Base-by-base conservation (phyloP, 2,113 vertebrate genomes). In the Odontophorus gujanensis region DNA sequence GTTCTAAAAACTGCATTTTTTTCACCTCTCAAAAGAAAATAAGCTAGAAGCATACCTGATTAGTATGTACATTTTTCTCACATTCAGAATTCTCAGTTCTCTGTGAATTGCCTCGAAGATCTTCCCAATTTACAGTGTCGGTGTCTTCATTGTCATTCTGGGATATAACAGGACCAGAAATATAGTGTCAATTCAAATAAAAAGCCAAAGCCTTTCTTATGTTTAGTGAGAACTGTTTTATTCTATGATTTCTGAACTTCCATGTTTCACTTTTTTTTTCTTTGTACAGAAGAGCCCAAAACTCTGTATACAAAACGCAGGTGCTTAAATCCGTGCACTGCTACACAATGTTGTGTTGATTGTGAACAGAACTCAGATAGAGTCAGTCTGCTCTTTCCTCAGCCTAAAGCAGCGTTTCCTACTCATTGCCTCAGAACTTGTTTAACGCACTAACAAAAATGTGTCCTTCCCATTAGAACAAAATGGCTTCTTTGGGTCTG, bases 21-120 rank as follows among this genome's bases (percentile, higher is more conserved):
- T 42, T 65, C 22, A 51, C 22, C 19, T n/a, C 36, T 51, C 45
- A n/a, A 71, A 9, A 26, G 2, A 38, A 66, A 66, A 74, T 34
- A 38, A 48, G 7, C 20, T 25, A 34, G 40, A 6, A 2, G 5
- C 84, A 7, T 95, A 98, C 97, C 95, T 96, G 89, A 17, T 59
- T 40, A 78, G 14, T 18, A 11, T 50, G 72, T 26, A 43, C 30
- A 4, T 8, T 38, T 22, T 90, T 80, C 30, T 57, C 53, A 18
- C 40, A 93, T 81, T 91, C 90, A n/a, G 32, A 75, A 47, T 20
- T 89, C 72, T 93, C 91, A 4, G 30, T 90, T 77, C 74, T 73
- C 28, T 92, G 16, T 1, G 51, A 75, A 51, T 28, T 53, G 47
- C 91, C 87, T 83, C 15, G 19, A 5, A 75, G 34, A 30, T 9